Evolutionary conservation across 2,113 vertebrate species (phyloP), one percentile per base, ranked within the genome.

Genomic region (Xenopus borealis): DNA sequence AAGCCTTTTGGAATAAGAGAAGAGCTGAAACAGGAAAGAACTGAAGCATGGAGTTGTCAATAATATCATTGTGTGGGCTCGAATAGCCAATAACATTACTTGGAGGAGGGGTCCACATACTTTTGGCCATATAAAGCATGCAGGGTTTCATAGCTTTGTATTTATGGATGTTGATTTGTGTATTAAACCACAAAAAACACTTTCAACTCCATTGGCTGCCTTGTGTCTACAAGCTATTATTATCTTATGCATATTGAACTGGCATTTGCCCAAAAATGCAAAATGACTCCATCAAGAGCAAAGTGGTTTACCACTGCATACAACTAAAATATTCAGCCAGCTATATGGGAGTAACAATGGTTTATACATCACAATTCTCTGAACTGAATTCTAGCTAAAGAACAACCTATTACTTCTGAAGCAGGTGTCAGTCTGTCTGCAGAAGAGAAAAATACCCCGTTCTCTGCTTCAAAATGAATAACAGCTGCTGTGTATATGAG

Each of bases 401-500:
- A 4, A 27, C 20, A 12, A 52, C 19, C 57, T 44, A 44, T 13
- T 16, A 12, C 2, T n/a, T 55, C 27, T 14, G 46, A 16, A 5
- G 12, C 44, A 18, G 11, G 11, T 63, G 27, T 11, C 57, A 4
- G n/a, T 40, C 33, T 40, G 5, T 40, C 33, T 7, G 33, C 13
- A 20, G 12, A 53, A 27, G 13, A 52, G n/a, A 3, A 13, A 52
- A 53, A 64, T 12, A 64, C 10, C 13, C 16, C 2, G 13, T n/a
- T 13, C 16, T 18, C 10, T 16, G 7, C 50, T 62, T 12, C 33
- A 52, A 2, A 14, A 81, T 81, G 80, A 76, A 45, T 20, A 78
- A 57, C 52, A 69, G 59, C 27, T 92, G 91, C 75, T 93, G 91
- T 55, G 81, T 82, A 57, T 92, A 91, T 40, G 81, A 87, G 6